Evolutionary conservation across 2,888 invertebrate genomes (phyloP).

Genomic region (Caenorhabditis panamensis): DNA sequence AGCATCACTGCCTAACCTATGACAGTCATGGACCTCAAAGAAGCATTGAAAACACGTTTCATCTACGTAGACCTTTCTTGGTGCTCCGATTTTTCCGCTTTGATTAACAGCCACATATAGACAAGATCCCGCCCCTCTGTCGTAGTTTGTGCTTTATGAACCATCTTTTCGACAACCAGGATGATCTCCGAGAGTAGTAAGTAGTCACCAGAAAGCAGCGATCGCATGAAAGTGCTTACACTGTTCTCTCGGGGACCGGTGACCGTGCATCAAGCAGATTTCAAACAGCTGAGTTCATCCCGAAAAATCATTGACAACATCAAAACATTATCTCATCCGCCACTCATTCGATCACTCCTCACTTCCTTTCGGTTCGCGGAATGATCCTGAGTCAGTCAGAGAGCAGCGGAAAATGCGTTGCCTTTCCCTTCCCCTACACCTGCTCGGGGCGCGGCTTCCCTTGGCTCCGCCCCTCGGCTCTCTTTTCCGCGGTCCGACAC

Average conservation of each 20-base stretch:
- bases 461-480: conserved; percentile 14
- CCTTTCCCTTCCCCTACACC: not conserved
- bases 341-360: not conserved
- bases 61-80: conserved; percentile 39
- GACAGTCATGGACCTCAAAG: not conserved
- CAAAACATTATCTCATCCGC: not conserved
- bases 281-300: conserved; percentile 21
- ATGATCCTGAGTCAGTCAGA: not conserved
- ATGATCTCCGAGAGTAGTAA: conserved; percentile 16
- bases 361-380: not conserved
- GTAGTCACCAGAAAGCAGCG: conserved; percentile 31
- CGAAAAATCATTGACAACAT: not conserved
- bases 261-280: conserved; percentile 17
- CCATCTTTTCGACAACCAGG: conserved; percentile 3
- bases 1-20: conserved; percentile 2
- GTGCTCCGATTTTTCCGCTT: conserved; percentile 19
- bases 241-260: conserved; percentile 31
- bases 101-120: conserved; percentile 26
- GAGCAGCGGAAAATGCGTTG: conserved; percentile 14
- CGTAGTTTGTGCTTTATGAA: conserved; percentile 40
- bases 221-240: conserved; percentile 47
- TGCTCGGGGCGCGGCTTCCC: conserved; percentile 39
- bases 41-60: conserved; percentile 20
- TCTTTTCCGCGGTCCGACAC: conserved; percentile 24
- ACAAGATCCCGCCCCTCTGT: not conserved